Evolutionary conservation across 1,140 invertebrate genomes (phyloP).

Genomic region (Drosophila albomicans): DNA sequence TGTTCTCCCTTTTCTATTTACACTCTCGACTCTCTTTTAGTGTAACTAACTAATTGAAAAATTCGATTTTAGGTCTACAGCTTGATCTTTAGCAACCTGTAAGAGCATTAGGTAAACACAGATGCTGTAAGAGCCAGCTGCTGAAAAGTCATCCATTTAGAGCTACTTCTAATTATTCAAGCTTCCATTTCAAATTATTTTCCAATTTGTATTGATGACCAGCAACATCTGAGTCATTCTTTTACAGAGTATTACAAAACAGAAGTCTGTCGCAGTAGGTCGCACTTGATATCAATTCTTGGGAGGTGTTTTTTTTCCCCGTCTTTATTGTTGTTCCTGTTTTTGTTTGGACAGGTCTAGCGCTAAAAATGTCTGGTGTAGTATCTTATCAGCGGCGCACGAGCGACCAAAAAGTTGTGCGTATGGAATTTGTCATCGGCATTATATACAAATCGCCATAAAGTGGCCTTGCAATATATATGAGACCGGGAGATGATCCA

Average conservation of each 20-base stretch:
- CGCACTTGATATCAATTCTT: slow-evolving; percentile 12
- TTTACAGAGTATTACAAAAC: not conserved
- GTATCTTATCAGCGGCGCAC: slow-evolving; percentile 24
- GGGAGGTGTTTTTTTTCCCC: not conserved
- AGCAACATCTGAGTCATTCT: not conserved
- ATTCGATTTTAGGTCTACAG: slow-evolving; percentile 52
- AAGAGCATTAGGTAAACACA: not conserved
- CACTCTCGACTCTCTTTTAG: not conserved
- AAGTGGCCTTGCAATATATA: slow-evolving; percentile 16
- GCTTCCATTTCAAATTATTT: no score
- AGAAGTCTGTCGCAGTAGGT: slow-evolving; percentile 4
- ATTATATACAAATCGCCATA: not conserved
- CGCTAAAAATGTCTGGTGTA: slow-evolving; percentile 17
- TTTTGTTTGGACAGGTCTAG: not conserved
- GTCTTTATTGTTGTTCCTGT: no score
- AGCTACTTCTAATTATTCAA: no score
- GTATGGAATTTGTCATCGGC: slow-evolving; percentile 27
- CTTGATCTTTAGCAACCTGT: slow-evolving; percentile 19
- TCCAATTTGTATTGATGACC: not conserved
- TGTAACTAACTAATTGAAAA: slow-evolving; percentile 33
- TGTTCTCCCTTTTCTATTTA: not conserved
- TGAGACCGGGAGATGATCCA: slow-evolving; percentile 17
- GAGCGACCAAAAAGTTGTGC: not conserved
- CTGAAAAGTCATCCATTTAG: no score
- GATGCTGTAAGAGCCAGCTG: not conserved